phyloP scores from a whole-genome alignment of 2,113 vertebrate genomes.

The Phaethornis superciliosus region DNA sequence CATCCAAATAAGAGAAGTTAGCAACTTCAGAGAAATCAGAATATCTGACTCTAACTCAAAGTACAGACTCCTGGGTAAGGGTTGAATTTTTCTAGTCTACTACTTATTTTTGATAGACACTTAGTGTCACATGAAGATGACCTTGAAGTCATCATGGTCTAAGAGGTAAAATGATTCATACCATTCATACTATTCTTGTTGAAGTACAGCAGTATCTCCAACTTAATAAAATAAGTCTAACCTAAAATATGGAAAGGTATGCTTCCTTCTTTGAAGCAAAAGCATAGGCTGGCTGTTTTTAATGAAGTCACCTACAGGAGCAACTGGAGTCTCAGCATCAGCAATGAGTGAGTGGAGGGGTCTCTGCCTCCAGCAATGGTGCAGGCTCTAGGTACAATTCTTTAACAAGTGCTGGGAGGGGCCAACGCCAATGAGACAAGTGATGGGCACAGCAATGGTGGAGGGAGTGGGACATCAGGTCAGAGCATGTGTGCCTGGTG shows the following conservation, averaged over 20 bases:
- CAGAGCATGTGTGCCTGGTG: too few relatives aligned
- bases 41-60: background rate
- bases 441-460: too few relatives aligned
- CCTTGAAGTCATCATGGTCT: background rate
- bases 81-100: background rate
- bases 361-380: too few relatives aligned
- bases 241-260: background rate
- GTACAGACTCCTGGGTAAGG: accelerated
- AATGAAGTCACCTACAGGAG: background rate
- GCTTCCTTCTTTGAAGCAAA: background rate
- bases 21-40: background rate
- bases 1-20: background rate
- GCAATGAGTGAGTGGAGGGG: too few relatives aligned
- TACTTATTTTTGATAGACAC: background rate
- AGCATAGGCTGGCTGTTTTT: background rate
- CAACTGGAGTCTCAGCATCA: too few relatives aligned
- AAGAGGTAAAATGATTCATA: background rate
- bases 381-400: too few relatives aligned
- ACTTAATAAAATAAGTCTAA: background rate
- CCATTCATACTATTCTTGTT: background rate
- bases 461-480: too few relatives aligned
- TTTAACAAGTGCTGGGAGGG: too few relatives aligned
- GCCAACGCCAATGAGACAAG: too few relatives aligned
- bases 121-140: background rate
- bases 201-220: accelerated